Base-by-base conservation (phyloP, 2,113 vertebrate species). In the Cyanoderma ruficeps region DNA sequence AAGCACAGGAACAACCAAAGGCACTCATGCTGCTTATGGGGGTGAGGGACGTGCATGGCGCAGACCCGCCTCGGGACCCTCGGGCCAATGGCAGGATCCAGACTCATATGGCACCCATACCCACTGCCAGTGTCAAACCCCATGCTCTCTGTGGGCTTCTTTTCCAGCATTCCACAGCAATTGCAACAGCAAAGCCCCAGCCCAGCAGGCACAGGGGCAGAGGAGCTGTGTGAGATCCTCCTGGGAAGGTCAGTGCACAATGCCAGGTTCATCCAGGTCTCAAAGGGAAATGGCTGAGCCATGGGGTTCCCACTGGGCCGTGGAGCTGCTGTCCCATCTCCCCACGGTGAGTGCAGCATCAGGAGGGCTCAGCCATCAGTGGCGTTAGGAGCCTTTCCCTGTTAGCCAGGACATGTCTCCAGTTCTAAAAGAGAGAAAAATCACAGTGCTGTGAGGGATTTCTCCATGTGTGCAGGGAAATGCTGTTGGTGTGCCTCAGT, bases 331-430 rank as follows among this genome's bases (percentile, higher is more conserved):
- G 3, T 47, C 28, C 41, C 2, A 0, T 44, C 57, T 85, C 20
- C 61, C 31, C 31, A 7, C 0, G 0, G 65, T 0, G 0, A 81
- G 65, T 10, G 6, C 84, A 63, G 93, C 37, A 18, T 71, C 82
- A 30, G 47, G 37, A 68, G 65, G 39, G 83, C 4, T 3, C 80
- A 74, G 74, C 46, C 31, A 8, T 30, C 50, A 30, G 15, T 1
- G 0, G 35, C 1, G 0, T 95, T 98, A 98, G n/a, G 96, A 97
- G 69, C 97, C 97, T 90, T 98, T 98, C n/a, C 97, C 98, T 15
- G 97, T 97, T 52, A 98, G 89, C 98, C 98, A 98, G 44, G 97
- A 97, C 95, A 98, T 98, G 68, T 98, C 98, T 72, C 98, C 98
- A 1, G 97, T 98, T 92, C 98, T 98, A 47, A 44, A 84, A 83